Evolutionary conservation across 2,888 invertebrate species (phyloP).

Genomic region (Eupeodes latifasciatus): DNA sequence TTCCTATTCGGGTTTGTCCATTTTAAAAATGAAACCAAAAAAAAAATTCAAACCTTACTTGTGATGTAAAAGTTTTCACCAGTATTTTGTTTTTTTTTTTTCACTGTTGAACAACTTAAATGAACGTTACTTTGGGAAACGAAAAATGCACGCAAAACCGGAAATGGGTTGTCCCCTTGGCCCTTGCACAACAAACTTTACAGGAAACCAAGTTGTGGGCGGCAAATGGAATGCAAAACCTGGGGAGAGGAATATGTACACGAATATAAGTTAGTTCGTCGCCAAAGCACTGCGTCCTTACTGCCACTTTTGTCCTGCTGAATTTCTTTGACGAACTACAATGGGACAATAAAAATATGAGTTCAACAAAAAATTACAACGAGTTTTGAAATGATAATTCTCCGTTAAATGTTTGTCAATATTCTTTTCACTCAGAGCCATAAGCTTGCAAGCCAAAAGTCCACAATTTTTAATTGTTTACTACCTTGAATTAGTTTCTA

Average conservation of each 20-base stretch:
- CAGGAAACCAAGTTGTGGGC: conserved; percentile 52
- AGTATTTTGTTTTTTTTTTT: conserved; percentile 35
- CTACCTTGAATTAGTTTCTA: too few relatives aligned
- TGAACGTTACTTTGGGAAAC: conserved; percentile 57
- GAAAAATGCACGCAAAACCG: conserved; percentile 42
- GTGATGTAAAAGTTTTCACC: conserved; percentile 56
- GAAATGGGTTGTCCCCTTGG: background rate
- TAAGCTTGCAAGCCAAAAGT: too few relatives aligned
- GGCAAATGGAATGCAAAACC: conserved; percentile 65
- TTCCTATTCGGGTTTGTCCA: background rate
- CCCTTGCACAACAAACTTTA: conserved; percentile 23
- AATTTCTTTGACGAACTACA: conserved; percentile 1
- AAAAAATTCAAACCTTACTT: conserved; percentile 36
- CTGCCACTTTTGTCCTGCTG: conserved; percentile 33
- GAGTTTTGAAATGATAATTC: too few relatives aligned
- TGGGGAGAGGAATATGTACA: conserved; percentile 66
- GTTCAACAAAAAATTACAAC: too few relatives aligned
- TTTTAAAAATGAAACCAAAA: conserved; percentile 12
- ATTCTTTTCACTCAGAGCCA: too few relatives aligned
- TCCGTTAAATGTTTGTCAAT: too few relatives aligned
- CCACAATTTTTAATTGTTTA: too few relatives aligned
- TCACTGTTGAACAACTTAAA: conserved; percentile 38
- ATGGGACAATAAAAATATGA: background rate
- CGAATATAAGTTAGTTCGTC: conserved; percentile 71
- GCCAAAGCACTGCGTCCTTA: conserved; percentile 42